Conservation (phyloP, 2,888 invertebrate genomes). For the Drosophila leonis region DNA sequence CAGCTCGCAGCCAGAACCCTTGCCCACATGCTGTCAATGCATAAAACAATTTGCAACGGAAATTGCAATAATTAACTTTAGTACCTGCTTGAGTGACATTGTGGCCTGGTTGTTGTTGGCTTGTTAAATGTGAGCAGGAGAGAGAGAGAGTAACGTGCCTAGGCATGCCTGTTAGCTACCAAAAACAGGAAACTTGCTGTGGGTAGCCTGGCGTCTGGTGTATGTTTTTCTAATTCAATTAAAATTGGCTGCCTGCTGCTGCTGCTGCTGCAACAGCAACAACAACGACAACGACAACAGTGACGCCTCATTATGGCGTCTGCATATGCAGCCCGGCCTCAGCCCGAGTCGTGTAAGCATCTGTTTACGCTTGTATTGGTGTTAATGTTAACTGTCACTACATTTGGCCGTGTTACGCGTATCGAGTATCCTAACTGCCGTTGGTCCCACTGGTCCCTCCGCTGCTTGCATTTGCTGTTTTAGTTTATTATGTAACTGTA, state of each 20-base stretch:
- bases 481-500: slow-evolving; percentile 74
- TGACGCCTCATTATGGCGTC: slow-evolving; percentile 61
- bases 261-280: slow-evolving; percentile 14
- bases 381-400: slow-evolving; percentile 79
- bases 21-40: slow-evolving; percentile 72
- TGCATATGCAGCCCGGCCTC: slow-evolving; percentile 46
- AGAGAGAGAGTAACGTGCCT: background rate
- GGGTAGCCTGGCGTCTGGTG: slow-evolving; percentile 27
- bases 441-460: background rate
- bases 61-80: slow-evolving; percentile 83
- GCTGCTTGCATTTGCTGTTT: slow-evolving; percentile 25
- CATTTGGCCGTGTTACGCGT: slow-evolving; percentile 46
- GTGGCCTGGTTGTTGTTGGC: slow-evolving; percentile 36
- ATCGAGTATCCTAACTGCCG: slow-evolving; percentile 5
- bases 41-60: slow-evolving; percentile 83
- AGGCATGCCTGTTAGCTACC: slow-evolving; percentile 12
- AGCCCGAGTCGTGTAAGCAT: slow-evolving; percentile 42
- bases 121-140: background rate
- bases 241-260: slow-evolving; percentile 68
- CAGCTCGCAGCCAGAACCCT: background rate
- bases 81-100: slow-evolving; percentile 82
- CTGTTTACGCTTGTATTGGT: slow-evolving; percentile 76
- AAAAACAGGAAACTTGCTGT: slow-evolving; percentile 45
- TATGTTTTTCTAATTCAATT: slow-evolving; percentile 79
- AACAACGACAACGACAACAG: slow-evolving; percentile 23